These are phyloP conservation scores for Picus viridis DNA, from an alignment of 2,797 vertebrate genomes.

Conservation along the genomic window DNA sequence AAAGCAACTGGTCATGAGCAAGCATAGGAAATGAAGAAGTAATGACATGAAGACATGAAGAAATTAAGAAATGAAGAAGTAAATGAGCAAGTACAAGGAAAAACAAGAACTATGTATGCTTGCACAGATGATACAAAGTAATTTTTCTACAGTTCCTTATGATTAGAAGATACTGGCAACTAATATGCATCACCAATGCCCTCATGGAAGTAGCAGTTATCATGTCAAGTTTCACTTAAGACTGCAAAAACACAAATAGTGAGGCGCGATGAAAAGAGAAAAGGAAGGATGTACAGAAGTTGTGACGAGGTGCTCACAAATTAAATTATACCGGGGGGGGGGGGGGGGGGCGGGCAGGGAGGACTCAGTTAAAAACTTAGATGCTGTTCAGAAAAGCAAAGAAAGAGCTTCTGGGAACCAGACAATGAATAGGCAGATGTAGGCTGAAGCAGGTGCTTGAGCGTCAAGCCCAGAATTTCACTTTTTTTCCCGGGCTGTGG, in stretches of 20 bases:
- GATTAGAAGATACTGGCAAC: not conserved
- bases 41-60: too few relatives aligned
- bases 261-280: not conserved
- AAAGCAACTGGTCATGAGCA: not conserved
- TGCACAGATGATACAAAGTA: fast-evolving
- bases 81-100: not conserved
- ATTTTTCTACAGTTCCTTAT: fast-evolving
- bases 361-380: not conserved
- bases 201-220: not conserved
- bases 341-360: too few relatives aligned
- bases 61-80: too few relatives aligned
- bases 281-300: not conserved
- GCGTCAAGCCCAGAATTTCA: not conserved
- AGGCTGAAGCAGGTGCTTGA: fast-evolving
- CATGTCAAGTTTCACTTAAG: not conserved
- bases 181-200: fast-evolving
- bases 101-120: not conserved
- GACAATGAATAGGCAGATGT: not conserved
- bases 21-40: not conserved
- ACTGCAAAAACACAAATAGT: not conserved
- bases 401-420: not conserved
- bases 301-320: fast-evolving
- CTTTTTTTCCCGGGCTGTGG: not conserved
- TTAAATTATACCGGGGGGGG: not conserved
- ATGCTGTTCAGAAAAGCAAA: not conserved